Conservation (phyloP, 2,797 vertebrate genomes). For the Galaxias olidus region DNA sequence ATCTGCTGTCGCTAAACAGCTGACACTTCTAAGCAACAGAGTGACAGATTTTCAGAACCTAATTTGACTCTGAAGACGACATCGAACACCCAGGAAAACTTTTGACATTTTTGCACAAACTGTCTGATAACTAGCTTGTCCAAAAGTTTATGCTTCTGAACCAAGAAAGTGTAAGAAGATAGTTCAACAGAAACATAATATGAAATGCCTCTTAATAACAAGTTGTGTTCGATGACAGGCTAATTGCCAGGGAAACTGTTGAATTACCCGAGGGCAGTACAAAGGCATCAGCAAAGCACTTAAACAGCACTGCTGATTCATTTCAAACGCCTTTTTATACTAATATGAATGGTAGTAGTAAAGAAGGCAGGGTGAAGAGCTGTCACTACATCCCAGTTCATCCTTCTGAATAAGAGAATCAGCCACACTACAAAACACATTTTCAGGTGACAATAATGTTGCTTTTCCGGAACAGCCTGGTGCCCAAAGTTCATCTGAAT, state of each 20-base stretch:
- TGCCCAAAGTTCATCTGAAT: too few species aligned
- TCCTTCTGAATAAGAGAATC: too few species aligned
- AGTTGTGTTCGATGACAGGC: neutral
- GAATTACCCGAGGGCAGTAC: neutral
- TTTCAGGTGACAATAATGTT: too few species aligned
- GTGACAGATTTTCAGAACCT: constrained; percentile 65
- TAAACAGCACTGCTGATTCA: neutral
- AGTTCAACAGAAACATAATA: too few species aligned
- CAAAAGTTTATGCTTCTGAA: neutral
- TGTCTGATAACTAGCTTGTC: too few species aligned
- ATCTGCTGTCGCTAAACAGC: constrained; percentile 73
- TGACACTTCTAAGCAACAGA: constrained; percentile 67
- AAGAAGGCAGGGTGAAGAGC: too few species aligned
- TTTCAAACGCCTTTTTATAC: too few species aligned
- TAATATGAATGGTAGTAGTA: too few species aligned
- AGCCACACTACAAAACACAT: too few species aligned
- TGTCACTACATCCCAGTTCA: too few species aligned
- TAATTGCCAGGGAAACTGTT: neutral
- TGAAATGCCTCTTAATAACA: neutral
- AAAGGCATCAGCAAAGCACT: neutral
- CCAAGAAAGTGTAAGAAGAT: too few species aligned
- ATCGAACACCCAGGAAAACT: constrained; percentile 50
- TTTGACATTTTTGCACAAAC: constrained; percentile 25
- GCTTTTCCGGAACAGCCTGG: too few species aligned
- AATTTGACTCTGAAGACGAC: constrained; percentile 60